These are phyloP conservation scores for Melanargia galathea DNA, from an alignment of 2,888 invertebrate genomes.

Conservation along the genomic window DNA sequence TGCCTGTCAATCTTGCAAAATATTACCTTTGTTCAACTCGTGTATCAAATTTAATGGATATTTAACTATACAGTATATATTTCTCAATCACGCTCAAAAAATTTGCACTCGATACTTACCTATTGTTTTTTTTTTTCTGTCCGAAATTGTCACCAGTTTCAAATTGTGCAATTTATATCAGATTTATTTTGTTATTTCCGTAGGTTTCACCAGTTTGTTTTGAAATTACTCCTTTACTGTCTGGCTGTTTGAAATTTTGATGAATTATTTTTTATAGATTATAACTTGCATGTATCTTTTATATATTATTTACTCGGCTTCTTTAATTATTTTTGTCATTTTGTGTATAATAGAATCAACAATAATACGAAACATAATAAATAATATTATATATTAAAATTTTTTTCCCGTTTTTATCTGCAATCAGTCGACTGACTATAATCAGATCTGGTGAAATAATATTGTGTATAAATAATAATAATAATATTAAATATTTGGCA, in stretches of 20 bases:
- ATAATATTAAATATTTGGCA: too few species aligned
- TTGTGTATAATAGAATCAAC: too few species aligned
- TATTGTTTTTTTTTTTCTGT: slow-evolving; percentile 11
- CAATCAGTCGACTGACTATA: too few species aligned
- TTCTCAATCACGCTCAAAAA: slow-evolving; percentile 24
- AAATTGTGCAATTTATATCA: slow-evolving; percentile 3
- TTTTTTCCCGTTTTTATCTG: too few species aligned
- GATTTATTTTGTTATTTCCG: slow-evolving; percentile 7
- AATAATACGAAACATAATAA: too few species aligned
- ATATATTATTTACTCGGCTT: too few species aligned
- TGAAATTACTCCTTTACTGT: not conserved
- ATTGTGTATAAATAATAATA: too few species aligned
- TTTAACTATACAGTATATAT: slow-evolving; percentile 19
- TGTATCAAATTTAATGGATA: slow-evolving; percentile 30
- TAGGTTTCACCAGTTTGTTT: slow-evolving; percentile 4
- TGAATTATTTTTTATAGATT: not conserved
- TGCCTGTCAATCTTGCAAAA: slow-evolving; percentile 31
- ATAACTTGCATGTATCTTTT: not conserved
- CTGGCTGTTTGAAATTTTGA: not conserved
- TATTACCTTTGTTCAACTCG: slow-evolving; percentile 20
- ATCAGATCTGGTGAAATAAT: too few species aligned
- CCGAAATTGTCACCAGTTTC: not conserved
- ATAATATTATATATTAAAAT: too few species aligned
- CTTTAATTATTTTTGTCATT: too few species aligned
- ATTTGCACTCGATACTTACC: not conserved